These are phyloP conservation scores for Villa cingulata DNA, from an alignment of 2,888 invertebrate genomes.

Conservation along the genomic window DNA sequence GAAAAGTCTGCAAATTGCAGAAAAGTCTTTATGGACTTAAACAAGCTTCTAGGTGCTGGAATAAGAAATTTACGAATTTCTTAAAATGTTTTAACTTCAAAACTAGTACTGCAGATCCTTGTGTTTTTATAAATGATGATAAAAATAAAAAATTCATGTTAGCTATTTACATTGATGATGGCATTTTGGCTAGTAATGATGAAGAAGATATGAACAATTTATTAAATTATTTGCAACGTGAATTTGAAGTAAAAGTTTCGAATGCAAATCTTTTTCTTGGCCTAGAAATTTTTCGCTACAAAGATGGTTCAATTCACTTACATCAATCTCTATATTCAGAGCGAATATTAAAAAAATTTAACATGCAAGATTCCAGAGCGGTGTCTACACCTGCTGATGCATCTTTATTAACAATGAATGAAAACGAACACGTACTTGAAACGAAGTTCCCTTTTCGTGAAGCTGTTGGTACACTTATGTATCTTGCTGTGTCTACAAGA, in stretches of 20 bases:
- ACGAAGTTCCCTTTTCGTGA: conserved; percentile 15
- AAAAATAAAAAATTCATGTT: conserved; percentile 14
- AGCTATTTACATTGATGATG: conserved; percentile 22
- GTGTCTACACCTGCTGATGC: conserved; percentile 11
- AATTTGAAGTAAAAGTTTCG: conserved; percentile 10
- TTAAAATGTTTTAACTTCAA: conserved; percentile 16
- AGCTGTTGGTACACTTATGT: conserved; percentile 15
- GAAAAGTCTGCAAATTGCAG: conserved; percentile 13
- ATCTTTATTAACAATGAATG: too few species aligned
- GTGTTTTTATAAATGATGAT: too few species aligned
- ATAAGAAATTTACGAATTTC: conserved; percentile 16
- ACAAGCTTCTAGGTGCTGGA: conserved; percentile 18
- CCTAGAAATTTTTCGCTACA: conserved; percentile 4
- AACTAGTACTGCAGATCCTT: conserved; percentile 18
- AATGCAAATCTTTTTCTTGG: conserved; percentile 12
- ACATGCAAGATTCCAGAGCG: conserved; percentile 8
- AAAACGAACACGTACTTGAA: neutral
- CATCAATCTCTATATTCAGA: conserved; percentile 11
- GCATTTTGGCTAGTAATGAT: conserved; percentile 14
- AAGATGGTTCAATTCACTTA: conserved; percentile 10
- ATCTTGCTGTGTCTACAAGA: conserved; percentile 14
- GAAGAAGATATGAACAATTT: conserved; percentile 9
- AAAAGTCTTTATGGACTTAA: conserved; percentile 19
- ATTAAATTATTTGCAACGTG: conserved; percentile 3
- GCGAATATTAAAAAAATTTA: conserved; percentile 11